Conservation (phyloP, 2,797 vertebrate genomes). For the Etheostoma nigrum region DNA sequence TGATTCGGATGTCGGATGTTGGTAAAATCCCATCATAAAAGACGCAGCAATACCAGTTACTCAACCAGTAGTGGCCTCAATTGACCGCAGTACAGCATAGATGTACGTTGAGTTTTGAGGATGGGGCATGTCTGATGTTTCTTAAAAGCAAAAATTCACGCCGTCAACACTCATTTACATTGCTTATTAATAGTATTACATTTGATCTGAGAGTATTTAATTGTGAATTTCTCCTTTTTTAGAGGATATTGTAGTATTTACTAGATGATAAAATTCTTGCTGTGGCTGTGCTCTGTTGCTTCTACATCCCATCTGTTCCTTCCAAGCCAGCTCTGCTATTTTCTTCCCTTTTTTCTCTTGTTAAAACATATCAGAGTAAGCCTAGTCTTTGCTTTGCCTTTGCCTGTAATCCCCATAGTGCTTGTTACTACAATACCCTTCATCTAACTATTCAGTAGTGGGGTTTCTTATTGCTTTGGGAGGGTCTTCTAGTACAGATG, state of each 20-base stretch:
- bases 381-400: conserved; percentile 49
- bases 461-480: conserved; percentile 64
- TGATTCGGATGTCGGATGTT: background rate
- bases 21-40: conserved; percentile 8
- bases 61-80: conserved; percentile 10
- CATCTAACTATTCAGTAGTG: conserved; percentile 65
- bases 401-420: conserved; percentile 66
- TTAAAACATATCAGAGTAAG: conserved; percentile 64
- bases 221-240: conserved; percentile 5
- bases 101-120: background rate
- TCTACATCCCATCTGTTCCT: conserved; percentile 31
- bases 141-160: conserved; percentile 17
- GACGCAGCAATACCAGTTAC: conserved; percentile 47
- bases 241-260: conserved; percentile 20
- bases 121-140: background rate
- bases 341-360: conserved; percentile 37
- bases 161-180: conserved; percentile 20
- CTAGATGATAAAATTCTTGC: conserved; percentile 51
- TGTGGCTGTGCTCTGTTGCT: conserved; percentile 22
- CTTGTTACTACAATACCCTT: conserved; percentile 67
- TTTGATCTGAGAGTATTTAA: conserved; percentile 15
- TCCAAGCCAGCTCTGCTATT: conserved; percentile 31
- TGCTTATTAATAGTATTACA: conserved; percentile 1
- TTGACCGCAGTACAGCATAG: background rate
- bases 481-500: conserved; percentile 42